Evolutionary conservation across 2,888 invertebrate species (phyloP).

Genomic region (Cheilosia vulpina): DNA sequence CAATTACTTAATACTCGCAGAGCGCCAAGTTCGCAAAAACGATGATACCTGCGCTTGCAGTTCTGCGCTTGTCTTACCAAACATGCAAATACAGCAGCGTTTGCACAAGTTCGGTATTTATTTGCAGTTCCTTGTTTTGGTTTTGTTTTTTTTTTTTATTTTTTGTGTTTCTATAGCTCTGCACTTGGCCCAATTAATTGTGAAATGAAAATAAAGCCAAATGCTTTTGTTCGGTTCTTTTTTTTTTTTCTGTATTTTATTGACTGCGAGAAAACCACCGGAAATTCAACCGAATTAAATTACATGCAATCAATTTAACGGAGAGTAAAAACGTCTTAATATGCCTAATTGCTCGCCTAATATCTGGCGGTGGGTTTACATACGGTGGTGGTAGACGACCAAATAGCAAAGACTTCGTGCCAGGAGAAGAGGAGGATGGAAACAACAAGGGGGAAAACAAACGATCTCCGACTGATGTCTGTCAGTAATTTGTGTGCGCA

Average conservation of each 20-base stretch:
- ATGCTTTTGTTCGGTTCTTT: conserved; percentile 22
- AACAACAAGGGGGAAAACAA: neutral
- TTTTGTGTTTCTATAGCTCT: conserved; percentile 24
- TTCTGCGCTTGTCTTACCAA: conserved; percentile 38
- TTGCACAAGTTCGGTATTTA: conserved; percentile 58
- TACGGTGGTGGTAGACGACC: conserved; percentile 39
- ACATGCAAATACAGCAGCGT: conserved; percentile 47
- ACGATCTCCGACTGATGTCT: conserved; percentile 76
- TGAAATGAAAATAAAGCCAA: conserved; percentile 60
- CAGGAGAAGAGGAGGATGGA: conserved; percentile 24
- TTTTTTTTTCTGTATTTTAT: conserved; percentile 12
- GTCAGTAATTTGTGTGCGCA: conserved; percentile 79
- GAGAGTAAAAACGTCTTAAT: conserved; percentile 75
- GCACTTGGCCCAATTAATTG: conserved; percentile 74
- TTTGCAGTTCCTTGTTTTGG: conserved; percentile 66
- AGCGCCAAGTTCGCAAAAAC: conserved; percentile 40
- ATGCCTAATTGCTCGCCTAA: conserved; percentile 70
- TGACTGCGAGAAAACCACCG: conserved; percentile 56
- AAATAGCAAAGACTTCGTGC: conserved; percentile 13
- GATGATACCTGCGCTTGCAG: conserved; percentile 62
- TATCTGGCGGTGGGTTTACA: conserved; percentile 45
- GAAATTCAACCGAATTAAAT: conserved; percentile 71
- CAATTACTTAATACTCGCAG: conserved; percentile 65
- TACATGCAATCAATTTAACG: conserved; percentile 74
- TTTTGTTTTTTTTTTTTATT: conserved; percentile 14